A percentile compares a stretch with the other conserved stretches of the same genome.
Evolutionary conservation across 2,113 vertebrate genomes (phyloP).

Genomic region (Gavia stellata): DNA sequence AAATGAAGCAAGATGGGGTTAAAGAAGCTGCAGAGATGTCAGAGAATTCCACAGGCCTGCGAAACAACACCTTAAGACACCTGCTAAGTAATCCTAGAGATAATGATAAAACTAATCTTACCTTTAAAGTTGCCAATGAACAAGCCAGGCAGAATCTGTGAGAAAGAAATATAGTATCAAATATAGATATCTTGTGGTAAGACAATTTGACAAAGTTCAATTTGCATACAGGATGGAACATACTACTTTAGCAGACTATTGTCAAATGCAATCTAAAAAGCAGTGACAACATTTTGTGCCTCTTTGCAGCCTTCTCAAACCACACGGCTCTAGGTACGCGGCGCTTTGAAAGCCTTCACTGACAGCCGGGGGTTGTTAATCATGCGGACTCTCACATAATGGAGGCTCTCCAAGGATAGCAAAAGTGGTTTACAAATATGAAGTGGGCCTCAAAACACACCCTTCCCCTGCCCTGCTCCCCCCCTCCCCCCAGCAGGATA

Average conservation of each 20-base stretch:
- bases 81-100: not conserved
- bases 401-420: not conserved
- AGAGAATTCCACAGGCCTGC: not conserved
- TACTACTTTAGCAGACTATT: conserved; percentile 24
- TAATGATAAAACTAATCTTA: conserved; percentile 60
- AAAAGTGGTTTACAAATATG: not conserved
- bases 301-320: not conserved
- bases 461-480: too few relatives aligned
- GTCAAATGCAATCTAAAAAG: not conserved
- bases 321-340: not conserved
- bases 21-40: not conserved
- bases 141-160: conserved; percentile 88
- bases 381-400: not conserved
- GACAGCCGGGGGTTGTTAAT: not conserved
- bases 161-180: conserved; percentile 70
- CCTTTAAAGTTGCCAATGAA: conserved; percentile 97
- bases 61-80: not conserved
- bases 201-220: conserved; percentile 25
- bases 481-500: not conserved
- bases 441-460: not conserved
- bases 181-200: conserved; percentile 51
- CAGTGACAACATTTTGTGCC: not conserved
- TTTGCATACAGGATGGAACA: conserved; percentile 62
- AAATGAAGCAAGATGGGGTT: not conserved
- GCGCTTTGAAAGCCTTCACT: not conserved